Conservation (phyloP, 1,140 invertebrate genomes). For the Laupala kohalensis region DNA sequence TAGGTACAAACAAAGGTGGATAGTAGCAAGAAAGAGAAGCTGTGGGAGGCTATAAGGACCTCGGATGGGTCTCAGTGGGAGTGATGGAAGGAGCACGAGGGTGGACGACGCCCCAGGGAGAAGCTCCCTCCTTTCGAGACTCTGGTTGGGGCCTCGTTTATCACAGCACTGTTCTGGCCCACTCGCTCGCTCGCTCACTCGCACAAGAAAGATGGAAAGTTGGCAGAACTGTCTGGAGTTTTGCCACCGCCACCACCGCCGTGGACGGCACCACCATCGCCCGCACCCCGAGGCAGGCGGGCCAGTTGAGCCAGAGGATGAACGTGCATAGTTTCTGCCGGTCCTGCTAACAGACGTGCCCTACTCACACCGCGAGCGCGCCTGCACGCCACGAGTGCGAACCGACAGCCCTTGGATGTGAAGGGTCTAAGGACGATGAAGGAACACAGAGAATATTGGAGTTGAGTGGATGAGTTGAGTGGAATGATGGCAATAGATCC, state of each 20-base stretch:
- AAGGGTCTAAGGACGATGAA: neutral
- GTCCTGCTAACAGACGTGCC: neutral
- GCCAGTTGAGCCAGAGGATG: neutral
- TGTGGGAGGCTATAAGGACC: no score
- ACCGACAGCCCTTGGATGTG: neutral
- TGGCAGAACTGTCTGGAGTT: neutral
- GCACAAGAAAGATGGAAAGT: neutral
- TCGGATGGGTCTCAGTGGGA: no score
- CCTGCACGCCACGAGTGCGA: neutral
- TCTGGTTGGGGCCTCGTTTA: neutral
- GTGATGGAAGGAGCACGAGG: no score
- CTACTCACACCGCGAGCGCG: no score
- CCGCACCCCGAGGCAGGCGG: neutral
- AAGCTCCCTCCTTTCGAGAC: neutral
- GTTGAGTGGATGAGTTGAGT: no score
- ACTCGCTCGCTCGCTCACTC: no score
- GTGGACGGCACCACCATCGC: no score
- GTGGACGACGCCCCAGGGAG: neutral
- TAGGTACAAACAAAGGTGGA: no score
- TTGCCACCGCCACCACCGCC: neutral
- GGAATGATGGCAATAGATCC: no score
- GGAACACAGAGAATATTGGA: neutral
- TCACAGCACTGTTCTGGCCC: no score
- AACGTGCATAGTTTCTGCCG: neutral
- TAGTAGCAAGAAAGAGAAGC: no score